phyloP scores from a whole-genome alignment of 2,888 invertebrate species.

The Spilosoma lubricipeda region DNA sequence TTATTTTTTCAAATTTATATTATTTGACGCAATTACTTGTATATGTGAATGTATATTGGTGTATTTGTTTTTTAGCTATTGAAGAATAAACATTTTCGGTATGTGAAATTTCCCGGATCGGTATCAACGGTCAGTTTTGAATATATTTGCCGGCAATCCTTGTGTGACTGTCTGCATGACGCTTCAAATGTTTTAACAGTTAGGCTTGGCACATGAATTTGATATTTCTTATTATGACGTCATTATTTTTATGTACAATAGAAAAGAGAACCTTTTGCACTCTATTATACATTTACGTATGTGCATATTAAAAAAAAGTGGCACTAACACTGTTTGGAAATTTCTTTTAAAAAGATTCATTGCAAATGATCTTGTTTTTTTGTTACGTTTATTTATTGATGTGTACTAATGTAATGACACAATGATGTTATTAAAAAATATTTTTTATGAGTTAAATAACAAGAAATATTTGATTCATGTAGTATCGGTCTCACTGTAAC shows the following conservation, averaged over 20 bases:
- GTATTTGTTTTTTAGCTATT: constrained; percentile 85
- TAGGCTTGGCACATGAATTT: constrained; percentile 23
- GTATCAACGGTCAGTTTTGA: constrained; percentile 83
- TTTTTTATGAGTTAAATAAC: background rate
- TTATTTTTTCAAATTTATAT: constrained; percentile 46
- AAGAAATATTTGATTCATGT: constrained; percentile 29
- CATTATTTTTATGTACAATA: background rate
- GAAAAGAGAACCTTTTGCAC: background rate
- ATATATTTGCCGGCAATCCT: constrained; percentile 72
- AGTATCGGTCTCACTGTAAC: constrained; percentile 41
- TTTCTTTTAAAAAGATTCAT: background rate
- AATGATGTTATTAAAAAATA: background rate
- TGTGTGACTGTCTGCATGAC: constrained; percentile 80
- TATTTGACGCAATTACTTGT: constrained; percentile 37
- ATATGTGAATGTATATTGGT: constrained; percentile 82
- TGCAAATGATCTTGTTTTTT: background rate
- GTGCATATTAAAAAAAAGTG: background rate
- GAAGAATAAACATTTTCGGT: constrained; percentile 86
- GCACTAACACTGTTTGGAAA: background rate
- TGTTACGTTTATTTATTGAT: background rate
- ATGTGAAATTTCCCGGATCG: constrained; percentile 86
- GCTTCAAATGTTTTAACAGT: constrained; percentile 60
- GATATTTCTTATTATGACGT: constrained; percentile 24
- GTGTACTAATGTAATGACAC: background rate
- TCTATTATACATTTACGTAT: background rate